Evolutionary conservation across 1,140 invertebrate species (phyloP), one percentile per base, ranked within the genome.

Genomic region (Steinernema khuongi): DNA sequence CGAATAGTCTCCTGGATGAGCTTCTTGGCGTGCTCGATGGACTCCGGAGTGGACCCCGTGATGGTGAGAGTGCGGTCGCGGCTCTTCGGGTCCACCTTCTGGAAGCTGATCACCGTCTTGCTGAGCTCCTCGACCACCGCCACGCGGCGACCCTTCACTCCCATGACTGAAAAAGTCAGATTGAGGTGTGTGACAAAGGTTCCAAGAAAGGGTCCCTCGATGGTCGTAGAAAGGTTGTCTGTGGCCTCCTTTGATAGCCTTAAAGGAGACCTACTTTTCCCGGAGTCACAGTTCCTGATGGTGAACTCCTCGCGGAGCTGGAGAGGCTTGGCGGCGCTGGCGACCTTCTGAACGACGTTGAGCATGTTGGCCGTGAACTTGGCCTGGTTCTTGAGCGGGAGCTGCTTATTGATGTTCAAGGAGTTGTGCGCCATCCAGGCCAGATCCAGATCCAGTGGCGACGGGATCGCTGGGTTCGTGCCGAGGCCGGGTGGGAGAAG

Each of bases 101-200:
- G 94, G 90, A 96, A 96, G 86, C 93, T 95, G 89, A 96, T 95
- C 88, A 96, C 93, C 83, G 93, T 96, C 88, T 94, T 93, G 89
- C 92, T 94, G 87, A 96, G 90, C 88, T 95, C 93, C 90, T 96
- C 94, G 87, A 96, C 96, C 91, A 95, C 93, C 89, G 95, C 93
- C 87, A 96, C 93, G 85, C 94, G 89, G 85, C 93, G 90, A 86
- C 94, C 94, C 89, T 94, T 95, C 90, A 96, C 94, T 89, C 94
- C 94, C 94, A 96, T 96, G 88, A 96, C 93, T 77, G 19, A 71
- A 77, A 17, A 1, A 77, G 1, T n/a, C 31, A n/a, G n/a, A n/a
- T n/a, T n/a, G n/a, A n/a, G n/a, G n/a, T n/a, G n/a, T n/a, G n/a
- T n/a, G n/a, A n/a, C n/a, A n/a, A n/a, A n/a, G n/a, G n/a, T n/a